Base-by-base conservation (phyloP, 2,113 vertebrate species). In the Ophiodon elongatus region DNA sequence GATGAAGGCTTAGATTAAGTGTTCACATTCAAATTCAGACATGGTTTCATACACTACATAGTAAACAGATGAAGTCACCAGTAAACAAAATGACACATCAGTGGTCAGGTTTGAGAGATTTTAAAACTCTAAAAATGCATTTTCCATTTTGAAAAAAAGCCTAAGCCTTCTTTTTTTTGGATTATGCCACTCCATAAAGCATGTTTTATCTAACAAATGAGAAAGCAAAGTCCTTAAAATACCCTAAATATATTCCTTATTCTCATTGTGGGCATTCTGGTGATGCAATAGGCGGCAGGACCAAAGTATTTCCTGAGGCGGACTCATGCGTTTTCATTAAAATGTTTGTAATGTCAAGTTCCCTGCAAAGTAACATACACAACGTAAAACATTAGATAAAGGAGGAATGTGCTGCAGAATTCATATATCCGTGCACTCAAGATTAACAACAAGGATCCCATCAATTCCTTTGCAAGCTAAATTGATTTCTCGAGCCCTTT, bases 401-500 rank as follows among this genome's bases (percentile, higher is more conserved):
- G 6, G 13, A 63, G 50, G 14, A n/a, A 39, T n/a, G 27, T 3
- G 27, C n/a, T 76, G 21, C 11, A 43, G 10, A 56, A 67, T 50
- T 64, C 54, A 57, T 74, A 37, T 73, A 33, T 60, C n/a, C 14
- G 0, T 62, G 43, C 71, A 43, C 1, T 2, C 6, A 9, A 64
- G 39, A 47, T 39, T 52, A 43, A 78, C 17, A 39, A 35, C 4
- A 43, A 60, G 5, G 62, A 54, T 73, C 19, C 37, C 21, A 9
- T 63, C 19, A 79, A 59, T 82, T 64, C 3, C 29, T 54, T 69
- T 66, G 65, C 23, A 39, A 33, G 54, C n/a, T 54, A 47, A 73
- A 69, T 66, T 70, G 57, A 82, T 60, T 78, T 66, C 39, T 63
- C 35, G 33, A 52, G 60, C 29, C n/a, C 23, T 57, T 11, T 69